Percentiles rank a stretch among this genome's conserved stretches.
phyloP scores from a whole-genome alignment of 2,888 invertebrate species.

The Mimachlamys varia region DNA sequence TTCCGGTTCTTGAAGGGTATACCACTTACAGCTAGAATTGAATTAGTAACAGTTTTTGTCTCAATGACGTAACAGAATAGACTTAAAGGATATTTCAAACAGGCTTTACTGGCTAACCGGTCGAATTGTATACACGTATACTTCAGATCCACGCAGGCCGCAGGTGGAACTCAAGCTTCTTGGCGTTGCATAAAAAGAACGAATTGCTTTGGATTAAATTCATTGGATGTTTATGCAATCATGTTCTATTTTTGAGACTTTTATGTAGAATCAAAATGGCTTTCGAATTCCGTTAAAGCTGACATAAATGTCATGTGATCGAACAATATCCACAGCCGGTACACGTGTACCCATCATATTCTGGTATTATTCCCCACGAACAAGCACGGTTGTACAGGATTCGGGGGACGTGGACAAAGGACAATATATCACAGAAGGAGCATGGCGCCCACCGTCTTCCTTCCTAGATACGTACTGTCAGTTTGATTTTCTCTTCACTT shows the following conservation, averaged over 20 bases:
- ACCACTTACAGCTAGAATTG: background rate
- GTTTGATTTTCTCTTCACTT: too few relatives aligned
- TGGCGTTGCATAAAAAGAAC: background rate
- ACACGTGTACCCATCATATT: background rate
- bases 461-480: too few relatives aligned
- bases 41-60: background rate
- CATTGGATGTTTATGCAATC: background rate
- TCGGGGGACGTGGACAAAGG: too few relatives aligned
- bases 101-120: background rate
- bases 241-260: background rate
- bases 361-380: too few relatives aligned
- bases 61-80: constrained; percentile 4
- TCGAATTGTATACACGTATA: background rate
- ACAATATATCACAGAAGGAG: too few relatives aligned
- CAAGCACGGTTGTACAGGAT: too few relatives aligned
- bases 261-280: background rate
- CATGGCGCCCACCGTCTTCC: too few relatives aligned
- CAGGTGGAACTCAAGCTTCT: background rate
- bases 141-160: background rate
- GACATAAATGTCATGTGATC: background rate
- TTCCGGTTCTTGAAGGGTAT: background rate
- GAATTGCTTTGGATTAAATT: constrained; percentile 17
- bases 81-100: background rate
- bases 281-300: background rate
- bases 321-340: background rate